A percentile compares a stretch with the other conserved stretches of the same genome.
phyloP scores from a whole-genome alignment of 2,888 invertebrate genomes.

The Strigamia crassipes region DNA sequence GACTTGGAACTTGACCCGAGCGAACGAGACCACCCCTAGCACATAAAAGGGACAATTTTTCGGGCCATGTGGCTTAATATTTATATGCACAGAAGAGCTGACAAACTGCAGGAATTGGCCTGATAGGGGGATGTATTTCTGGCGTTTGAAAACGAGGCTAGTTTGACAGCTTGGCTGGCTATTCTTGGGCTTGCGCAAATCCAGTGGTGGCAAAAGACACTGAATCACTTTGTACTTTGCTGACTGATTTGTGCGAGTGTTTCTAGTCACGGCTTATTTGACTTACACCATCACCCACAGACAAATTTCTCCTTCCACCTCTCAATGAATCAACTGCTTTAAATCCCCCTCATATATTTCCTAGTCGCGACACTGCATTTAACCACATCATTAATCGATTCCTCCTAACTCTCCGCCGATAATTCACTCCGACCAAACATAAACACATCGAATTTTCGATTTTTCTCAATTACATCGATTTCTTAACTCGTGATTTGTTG shows the following conservation, averaged over 20 bases:
- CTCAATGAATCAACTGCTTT: constrained; percentile 31
- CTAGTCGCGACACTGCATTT: constrained; percentile 1
- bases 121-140: constrained; percentile 41
- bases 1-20: neutral
- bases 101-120: constrained; percentile 38
- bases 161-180: constrained; percentile 18
- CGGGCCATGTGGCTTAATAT: constrained; percentile 34
- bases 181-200: constrained; percentile 35
- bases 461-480: too few species aligned
- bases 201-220: constrained; percentile 42
- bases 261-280: constrained; percentile 42
- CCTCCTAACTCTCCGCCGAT: neutral
- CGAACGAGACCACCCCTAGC: neutral
- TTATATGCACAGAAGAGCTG: constrained; percentile 28
- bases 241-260: constrained; percentile 42
- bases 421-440: neutral
- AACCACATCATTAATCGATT: constrained; percentile 21
- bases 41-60: constrained; percentile 21
- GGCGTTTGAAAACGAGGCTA: constrained; percentile 33
- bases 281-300: constrained; percentile 35
- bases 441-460: neutral
- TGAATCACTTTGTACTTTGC: constrained; percentile 39
- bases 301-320: constrained; percentile 7
- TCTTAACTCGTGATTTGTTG: too few species aligned
- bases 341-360: constrained; percentile 12